Base-by-base conservation (phyloP, 2,113 vertebrate species). In the Austrofundulus limnaeus region DNA sequence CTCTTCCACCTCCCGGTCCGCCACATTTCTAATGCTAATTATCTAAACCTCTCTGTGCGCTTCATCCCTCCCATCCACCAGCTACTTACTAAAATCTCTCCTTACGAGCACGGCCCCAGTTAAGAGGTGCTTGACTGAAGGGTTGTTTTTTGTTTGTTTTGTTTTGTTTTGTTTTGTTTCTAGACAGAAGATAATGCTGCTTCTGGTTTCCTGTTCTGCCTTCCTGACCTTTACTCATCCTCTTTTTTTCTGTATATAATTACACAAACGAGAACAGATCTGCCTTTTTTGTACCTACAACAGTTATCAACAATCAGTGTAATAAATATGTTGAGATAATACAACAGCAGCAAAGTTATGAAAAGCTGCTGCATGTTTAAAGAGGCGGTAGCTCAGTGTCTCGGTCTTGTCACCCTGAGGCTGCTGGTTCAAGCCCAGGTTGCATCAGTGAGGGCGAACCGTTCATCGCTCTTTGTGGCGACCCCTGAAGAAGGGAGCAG, bases 1-100 rank as follows among this genome's bases (percentile, higher is more conserved):
- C 88, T 79, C 85, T 75, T 80, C 82, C 88, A 78, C 85, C 76
- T 80, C 82, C 78, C 74, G 48, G 79, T 87, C 80, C 80, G 82
- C 69, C 77, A 82, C 84, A 70, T 90, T 89, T 89, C 82, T 85
- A 84, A 89, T 88, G 85, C 88, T 88, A 89, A 88, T 88, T 89
- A 88, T 83, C 70, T 85, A 89, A 89, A 89, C 82, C 86, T 73
- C 81, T 87, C 71, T 38, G 43, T 70, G 68, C 45, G 39, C 56
- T 80, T 65, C 59, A 82, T 85, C 83, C 78, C 83, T 87, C 67
- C 81, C 80, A 76, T 87, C 79, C 84, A 83, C 78, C 86, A 75
- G 87, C 76, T 83, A 85, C 82, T 90, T 85, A 88, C 89, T 88
- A 78, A 88, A 90, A 88, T 86, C 85, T 87, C 81, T 81, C 68